These are phyloP conservation scores for Saccopteryx leptura DNA, from an alignment of 2,113 vertebrate genomes.

Conservation along the genomic window DNA sequence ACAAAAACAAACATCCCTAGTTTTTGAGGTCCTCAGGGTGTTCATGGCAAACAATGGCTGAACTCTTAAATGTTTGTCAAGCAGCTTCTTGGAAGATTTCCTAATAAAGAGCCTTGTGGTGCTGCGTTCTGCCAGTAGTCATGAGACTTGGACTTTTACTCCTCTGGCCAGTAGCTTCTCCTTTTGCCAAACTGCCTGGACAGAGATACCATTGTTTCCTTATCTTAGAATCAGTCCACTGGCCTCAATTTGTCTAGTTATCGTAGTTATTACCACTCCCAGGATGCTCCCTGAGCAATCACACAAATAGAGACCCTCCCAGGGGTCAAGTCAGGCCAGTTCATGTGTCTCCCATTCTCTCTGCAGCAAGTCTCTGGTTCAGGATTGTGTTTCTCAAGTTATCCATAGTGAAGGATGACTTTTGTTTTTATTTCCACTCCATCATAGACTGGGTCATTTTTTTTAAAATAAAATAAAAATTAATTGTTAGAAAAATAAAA, in stretches of 20 bases:
- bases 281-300: neutral
- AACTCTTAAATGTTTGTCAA: neutral
- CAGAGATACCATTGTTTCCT: neutral
- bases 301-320: neutral
- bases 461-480: neutral
- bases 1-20: neutral
- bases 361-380: neutral
- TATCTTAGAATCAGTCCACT: neutral
- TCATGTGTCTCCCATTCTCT: neutral
- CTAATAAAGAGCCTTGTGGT: neutral
- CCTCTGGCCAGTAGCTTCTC: neutral
- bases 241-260: neutral
- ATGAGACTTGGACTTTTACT: neutral
- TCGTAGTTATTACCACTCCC: neutral
- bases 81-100: neutral
- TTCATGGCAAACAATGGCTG: neutral
- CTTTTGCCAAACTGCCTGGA: neutral
- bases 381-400: neutral
- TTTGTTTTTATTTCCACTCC: neutral
- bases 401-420: neutral
- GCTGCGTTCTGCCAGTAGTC: neutral
- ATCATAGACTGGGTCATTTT: neutral
- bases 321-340: neutral
- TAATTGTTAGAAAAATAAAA: neutral
- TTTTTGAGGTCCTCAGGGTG: neutral